Evolutionary conservation across 2,888 invertebrate genomes (phyloP).

Genomic region (Machimus rusticus): DNA sequence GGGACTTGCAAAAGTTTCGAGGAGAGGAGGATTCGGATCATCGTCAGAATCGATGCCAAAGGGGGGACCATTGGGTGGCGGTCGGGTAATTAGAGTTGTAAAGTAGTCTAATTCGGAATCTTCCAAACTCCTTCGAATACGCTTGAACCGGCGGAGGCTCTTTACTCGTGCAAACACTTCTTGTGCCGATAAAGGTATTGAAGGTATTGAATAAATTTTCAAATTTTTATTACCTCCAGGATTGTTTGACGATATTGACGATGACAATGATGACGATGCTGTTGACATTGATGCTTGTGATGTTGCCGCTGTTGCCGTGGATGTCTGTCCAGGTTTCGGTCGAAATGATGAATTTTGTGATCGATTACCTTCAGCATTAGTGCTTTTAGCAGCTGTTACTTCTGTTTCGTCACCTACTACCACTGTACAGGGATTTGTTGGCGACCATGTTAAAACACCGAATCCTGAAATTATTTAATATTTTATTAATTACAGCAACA

Average conservation of each 20-base stretch:
- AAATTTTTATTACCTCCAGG: slow-evolving; percentile 58
- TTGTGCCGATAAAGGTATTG: neutral
- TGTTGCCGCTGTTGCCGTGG: slow-evolving; percentile 64
- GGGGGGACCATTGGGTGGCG: neutral
- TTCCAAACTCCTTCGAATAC: slow-evolving; percentile 43
- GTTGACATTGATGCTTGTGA: slow-evolving; percentile 62
- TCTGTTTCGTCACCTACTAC: slow-evolving; percentile 81
- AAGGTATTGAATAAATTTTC: neutral
- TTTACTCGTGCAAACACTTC: neutral
- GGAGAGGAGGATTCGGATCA: neutral
- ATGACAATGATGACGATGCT: slow-evolving; percentile 72
- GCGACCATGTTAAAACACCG: slow-evolving; percentile 84
- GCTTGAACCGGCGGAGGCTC: slow-evolving; percentile 22
- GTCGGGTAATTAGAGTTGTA: neutral
- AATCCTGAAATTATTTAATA: slow-evolving; percentile 68
- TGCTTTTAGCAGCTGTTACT: slow-evolving; percentile 73
- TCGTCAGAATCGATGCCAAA: neutral
- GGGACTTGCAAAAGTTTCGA: slow-evolving; percentile 32
- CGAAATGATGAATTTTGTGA: slow-evolving; percentile 73
- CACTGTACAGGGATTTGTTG: slow-evolving; percentile 83
- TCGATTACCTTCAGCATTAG: slow-evolving; percentile 75
- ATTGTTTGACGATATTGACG: slow-evolving; percentile 63
- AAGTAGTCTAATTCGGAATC: slow-evolving; percentile 11
- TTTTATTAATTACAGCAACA: neutral
- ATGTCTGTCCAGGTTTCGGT: slow-evolving; percentile 64